Percentiles rank a stretch among this genome's conserved stretches.
These are phyloP conservation scores for Amia ocellicauda DNA, from an alignment of 2,113 vertebrate species.

Conservation along the genomic window DNA sequence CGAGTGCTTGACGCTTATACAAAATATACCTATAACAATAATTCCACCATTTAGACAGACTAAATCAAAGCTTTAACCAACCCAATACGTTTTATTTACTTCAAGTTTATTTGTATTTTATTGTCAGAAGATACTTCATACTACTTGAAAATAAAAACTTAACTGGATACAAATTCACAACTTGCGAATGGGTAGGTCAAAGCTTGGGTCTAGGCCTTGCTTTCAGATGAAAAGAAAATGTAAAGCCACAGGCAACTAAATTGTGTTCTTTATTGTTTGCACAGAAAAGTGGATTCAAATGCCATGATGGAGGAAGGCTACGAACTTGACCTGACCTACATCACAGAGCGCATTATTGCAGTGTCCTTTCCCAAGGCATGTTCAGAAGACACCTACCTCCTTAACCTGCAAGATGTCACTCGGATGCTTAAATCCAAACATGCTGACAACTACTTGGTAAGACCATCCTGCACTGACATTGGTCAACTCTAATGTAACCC, in stretches of 20 bases:
- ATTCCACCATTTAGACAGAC: too few species aligned
- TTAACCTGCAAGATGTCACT: conserved; percentile 84
- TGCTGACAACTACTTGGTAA: conserved; percentile 92
- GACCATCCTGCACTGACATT: conserved; percentile 22
- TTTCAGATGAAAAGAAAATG: too few species aligned
- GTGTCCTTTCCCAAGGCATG: conserved; percentile 83
- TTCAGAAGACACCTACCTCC: conserved; percentile 84
- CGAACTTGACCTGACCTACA: conserved; percentile 90
- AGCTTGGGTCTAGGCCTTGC: too few species aligned
- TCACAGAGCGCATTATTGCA: conserved; percentile 91
- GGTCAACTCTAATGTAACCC: not conserved
- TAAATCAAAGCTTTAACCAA: too few species aligned
- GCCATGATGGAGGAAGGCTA: conserved; percentile 84
- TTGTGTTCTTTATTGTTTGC: not conserved
- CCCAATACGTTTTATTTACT: too few species aligned
- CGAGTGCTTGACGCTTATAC: too few species aligned
- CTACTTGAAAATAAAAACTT: too few species aligned
- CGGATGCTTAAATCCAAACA: conserved; percentile 96
- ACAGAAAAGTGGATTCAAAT: conserved; percentile 46
- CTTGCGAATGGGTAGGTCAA: too few species aligned
- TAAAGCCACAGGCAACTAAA: not conserved
- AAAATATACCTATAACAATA: too few species aligned
- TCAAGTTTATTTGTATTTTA: too few species aligned
- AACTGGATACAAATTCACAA: too few species aligned
- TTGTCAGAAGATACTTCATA: too few species aligned